Evolutionary conservation across 2,113 vertebrate species (phyloP), one percentile per base, ranked within the genome.

Genomic region (Hystrix brachyura): DNA sequence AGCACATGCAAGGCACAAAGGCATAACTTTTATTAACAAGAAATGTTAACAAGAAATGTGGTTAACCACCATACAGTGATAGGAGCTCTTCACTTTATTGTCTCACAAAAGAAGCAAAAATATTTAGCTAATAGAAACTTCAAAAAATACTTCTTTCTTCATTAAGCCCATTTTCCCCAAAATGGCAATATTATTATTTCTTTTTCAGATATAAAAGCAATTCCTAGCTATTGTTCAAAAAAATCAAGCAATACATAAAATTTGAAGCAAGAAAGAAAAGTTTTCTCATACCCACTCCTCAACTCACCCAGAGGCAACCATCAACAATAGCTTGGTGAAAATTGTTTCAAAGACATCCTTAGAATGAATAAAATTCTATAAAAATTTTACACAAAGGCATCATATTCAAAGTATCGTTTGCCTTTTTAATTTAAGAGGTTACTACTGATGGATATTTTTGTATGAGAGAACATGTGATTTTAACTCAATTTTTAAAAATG

Each of bases 181-280:
- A 84, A 82, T 38, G 48, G 13, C n/a, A 69, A 34, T 17, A 87
- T 34, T 51, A 8, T 23, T 60, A 15, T 55, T 48, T 74, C 78
- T 48, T 92, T 71, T 85, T 64, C 76, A 57, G 48, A 76, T 29
- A 82, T 27, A 62, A 94, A 96, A 93, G 46, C 10, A 83, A 43
- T 43, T 74, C 5, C 65, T 89, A 55, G 5, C 69, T 34, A 59
- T 62, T 76, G 2, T 78, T 91, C 48, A 9, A 67, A 78, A 81
- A 89, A 59, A 64, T 46, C 25, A 87, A 91, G n/a, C 64, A 87
- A 60, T 38, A 79, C n/a, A 71, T 19, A 87, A 71, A 87, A 64
- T 76, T 3, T 94, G 25, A 87, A 64, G 38, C 5, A 5, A 34
- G 32, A 78, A 89, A 83, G n/a, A 43, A 69, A 90, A 90, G n/a